These are phyloP conservation scores for Channa maculata DNA, from an alignment of 2,113 vertebrate genomes.

Conservation along the genomic window DNA sequence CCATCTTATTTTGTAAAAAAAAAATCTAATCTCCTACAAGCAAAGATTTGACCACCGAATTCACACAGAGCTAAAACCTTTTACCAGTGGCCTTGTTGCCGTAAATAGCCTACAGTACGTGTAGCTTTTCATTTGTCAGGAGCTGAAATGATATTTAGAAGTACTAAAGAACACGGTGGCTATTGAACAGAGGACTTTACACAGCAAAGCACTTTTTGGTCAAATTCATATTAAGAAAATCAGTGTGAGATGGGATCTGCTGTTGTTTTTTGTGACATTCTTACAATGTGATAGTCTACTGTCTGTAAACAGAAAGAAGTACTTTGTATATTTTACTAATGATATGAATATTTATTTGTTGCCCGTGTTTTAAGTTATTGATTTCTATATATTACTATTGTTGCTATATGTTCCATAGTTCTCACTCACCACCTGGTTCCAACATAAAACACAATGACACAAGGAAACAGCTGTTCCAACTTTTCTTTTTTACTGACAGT, in stretches of 20 bases:
- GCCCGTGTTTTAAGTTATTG: slow-evolving; percentile 84
- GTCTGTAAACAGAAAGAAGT: slow-evolving; percentile 73
- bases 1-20: slow-evolving; percentile 20
- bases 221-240: slow-evolving; percentile 56
- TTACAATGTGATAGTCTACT: slow-evolving; percentile 79
- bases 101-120: slow-evolving; percentile 39
- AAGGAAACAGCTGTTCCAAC: not conserved
- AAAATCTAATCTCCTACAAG: not conserved
- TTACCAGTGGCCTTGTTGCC: slow-evolving; percentile 3
- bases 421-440: slow-evolving; percentile 48
- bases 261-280: slow-evolving; percentile 50
- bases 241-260: slow-evolving; percentile 31
- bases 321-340: slow-evolving; percentile 82
- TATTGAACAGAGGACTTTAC: slow-evolving; percentile 43
- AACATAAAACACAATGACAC: slow-evolving; percentile 64
- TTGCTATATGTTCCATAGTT: slow-evolving; percentile 56
- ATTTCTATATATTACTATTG: slow-evolving; percentile 66
- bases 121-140: slow-evolving; percentile 33
- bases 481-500: not conserved
- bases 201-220: slow-evolving; percentile 78
- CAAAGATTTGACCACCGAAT: not conserved
- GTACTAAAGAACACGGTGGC: slow-evolving; percentile 51
- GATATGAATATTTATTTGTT: slow-evolving; percentile 86
- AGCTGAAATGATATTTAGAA: slow-evolving; percentile 38
- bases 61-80: not conserved